Percentiles rank a stretch among this genome's conserved stretches.
These are phyloP conservation scores for Cichlasoma orientale DNA, from an alignment of 2,797 vertebrate genomes.

Conservation along the genomic window DNA sequence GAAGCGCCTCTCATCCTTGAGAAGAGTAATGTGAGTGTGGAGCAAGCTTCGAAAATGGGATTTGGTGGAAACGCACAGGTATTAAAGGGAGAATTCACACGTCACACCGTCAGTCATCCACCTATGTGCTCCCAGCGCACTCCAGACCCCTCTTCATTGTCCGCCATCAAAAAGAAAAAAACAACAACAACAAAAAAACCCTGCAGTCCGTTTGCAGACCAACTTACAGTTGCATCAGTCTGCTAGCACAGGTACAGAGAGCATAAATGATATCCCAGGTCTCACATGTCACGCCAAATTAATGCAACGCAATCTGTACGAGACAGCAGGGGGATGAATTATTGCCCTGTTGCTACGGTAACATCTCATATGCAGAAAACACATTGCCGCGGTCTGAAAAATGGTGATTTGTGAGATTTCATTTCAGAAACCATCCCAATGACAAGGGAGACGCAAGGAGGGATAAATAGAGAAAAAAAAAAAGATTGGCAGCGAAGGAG, in stretches of 20 bases:
- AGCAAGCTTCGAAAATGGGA: conserved; percentile 9
- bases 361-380: conserved; percentile 69
- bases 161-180: conserved; percentile 3
- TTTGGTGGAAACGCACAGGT: neutral
- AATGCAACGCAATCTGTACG: conserved; percentile 60
- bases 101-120: conserved; percentile 38
- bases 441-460: conserved; percentile 5
- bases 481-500: conserved; percentile 17
- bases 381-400: conserved; percentile 51
- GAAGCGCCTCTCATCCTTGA: conserved; percentile 23
- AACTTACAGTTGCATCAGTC: conserved; percentile 20
- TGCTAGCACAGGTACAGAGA: conserved; percentile 24
- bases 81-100: conserved; percentile 8
- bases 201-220: neutral
- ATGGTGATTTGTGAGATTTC: conserved; percentile 70
- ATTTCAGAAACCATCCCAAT: conserved; percentile 55
- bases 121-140: conserved; percentile 7
- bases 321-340: conserved; percentile 68
- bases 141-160: neutral
- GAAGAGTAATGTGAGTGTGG: conserved; percentile 31
- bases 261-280: conserved; percentile 39
- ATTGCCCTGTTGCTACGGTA: conserved; percentile 76
- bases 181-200: neutral
- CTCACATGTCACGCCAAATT: conserved; percentile 65
- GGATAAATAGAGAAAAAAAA: conserved; percentile 1